Evolutionary conservation across 2,888 invertebrate species (phyloP).

Genomic region (Pachliopta kotzebuea): DNA sequence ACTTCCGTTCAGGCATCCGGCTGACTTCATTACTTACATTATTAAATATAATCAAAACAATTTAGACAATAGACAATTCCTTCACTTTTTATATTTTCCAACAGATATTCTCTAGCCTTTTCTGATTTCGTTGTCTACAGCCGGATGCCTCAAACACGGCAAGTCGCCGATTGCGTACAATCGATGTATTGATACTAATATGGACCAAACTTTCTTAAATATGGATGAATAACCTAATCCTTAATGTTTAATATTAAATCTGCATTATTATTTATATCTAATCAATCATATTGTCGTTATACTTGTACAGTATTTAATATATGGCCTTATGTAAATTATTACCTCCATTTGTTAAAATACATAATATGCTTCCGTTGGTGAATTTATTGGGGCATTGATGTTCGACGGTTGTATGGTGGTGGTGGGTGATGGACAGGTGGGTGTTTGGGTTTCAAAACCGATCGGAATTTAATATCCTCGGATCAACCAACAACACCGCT

Average conservation of each 20-base stretch:
- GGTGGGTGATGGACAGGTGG: slow-evolving; percentile 43
- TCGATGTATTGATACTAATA: slow-evolving; percentile 77
- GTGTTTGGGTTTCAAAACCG: slow-evolving; percentile 47
- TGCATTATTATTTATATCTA: slow-evolving; percentile 70
- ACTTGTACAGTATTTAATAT: slow-evolving; percentile 77
- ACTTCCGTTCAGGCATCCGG: slow-evolving; percentile 57
- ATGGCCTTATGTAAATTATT: slow-evolving; percentile 80
- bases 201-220: slow-evolving; percentile 80
- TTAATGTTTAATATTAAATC: slow-evolving; percentile 73
- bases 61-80: neutral
- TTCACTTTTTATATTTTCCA: slow-evolving; percentile 4
- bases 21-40: slow-evolving; percentile 33
- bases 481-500: slow-evolving; percentile 55
- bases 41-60: neutral
- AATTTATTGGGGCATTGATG: slow-evolving; percentile 48
- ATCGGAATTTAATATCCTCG: slow-evolving; percentile 55
- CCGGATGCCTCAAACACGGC: slow-evolving; percentile 62
- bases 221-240: slow-evolving; percentile 72
- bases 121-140: slow-evolving; percentile 35
- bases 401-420: slow-evolving; percentile 48
- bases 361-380: slow-evolving; percentile 63
- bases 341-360: slow-evolving; percentile 59
- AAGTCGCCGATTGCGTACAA: slow-evolving; percentile 57
- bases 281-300: slow-evolving; percentile 77
- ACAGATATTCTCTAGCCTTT: neutral